These are phyloP conservation scores for Cirrhinus mrigala DNA, from an alignment of 2,797 vertebrate genomes.

Conservation along the genomic window DNA sequence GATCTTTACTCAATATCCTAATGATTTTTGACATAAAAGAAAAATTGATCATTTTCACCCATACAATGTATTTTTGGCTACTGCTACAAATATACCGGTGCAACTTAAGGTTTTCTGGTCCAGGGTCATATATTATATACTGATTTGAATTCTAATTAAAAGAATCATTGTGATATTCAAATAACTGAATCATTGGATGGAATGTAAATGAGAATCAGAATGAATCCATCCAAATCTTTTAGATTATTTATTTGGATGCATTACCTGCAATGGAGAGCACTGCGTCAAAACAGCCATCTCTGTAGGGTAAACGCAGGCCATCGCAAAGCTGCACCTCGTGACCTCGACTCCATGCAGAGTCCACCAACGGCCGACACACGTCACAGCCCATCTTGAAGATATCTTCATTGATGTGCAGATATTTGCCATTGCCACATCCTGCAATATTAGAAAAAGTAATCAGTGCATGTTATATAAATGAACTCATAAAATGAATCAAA, in stretches of 20 bases:
- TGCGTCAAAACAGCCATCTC: constrained; percentile 76
- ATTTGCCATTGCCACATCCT: constrained; percentile 86
- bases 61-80: too few species aligned
- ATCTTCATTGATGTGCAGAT: constrained; percentile 82
- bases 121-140: too few species aligned
- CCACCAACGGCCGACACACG: constrained; percentile 80
- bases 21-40: too few species aligned
- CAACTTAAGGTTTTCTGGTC: too few species aligned
- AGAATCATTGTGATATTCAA: neutral
- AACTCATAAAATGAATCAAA: neutral
- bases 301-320: constrained; percentile 76
- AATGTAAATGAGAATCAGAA: neutral
- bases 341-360: constrained; percentile 76
- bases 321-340: constrained; percentile 79
- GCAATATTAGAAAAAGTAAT: constrained; percentile 36
- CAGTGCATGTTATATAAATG: neutral
- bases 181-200: neutral
- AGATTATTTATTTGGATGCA: neutral
- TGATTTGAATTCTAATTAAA: too few species aligned
- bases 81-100: too few species aligned
- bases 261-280: constrained; percentile 79
- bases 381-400: constrained; percentile 81
- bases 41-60: too few species aligned
- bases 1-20: too few species aligned
- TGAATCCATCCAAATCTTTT: neutral